These are phyloP conservation scores for Kradibia gibbosae DNA, from an alignment of 1,140 invertebrate species.

Conservation along the genomic window DNA sequence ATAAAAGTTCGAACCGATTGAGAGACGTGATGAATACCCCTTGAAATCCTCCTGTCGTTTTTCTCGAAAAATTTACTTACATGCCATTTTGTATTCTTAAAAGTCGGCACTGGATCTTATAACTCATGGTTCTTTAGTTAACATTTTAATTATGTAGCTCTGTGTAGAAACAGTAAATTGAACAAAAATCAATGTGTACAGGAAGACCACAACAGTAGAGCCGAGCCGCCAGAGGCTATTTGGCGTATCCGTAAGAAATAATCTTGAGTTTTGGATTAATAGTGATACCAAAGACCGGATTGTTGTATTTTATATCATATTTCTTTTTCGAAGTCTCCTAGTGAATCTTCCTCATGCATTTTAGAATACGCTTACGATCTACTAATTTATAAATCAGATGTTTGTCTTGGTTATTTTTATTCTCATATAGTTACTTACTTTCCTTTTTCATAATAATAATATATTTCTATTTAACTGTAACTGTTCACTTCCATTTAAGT, in stretches of 20 bases:
- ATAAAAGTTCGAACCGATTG: not conserved
- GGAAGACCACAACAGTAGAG: not conserved
- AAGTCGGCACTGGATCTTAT: not conserved
- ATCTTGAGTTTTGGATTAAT: conserved; percentile 17
- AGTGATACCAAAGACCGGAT: conserved; percentile 7
- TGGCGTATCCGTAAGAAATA: conserved; percentile 14
- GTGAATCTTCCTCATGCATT: not conserved
- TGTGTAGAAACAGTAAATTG: not conserved
- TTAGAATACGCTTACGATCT: not conserved
- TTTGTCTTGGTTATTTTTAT: not conserved
- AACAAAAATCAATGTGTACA: not conserved
- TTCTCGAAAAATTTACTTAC: not conserved
- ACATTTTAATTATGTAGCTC: not conserved
- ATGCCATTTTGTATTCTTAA: not conserved
- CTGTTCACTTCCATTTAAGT: not conserved
- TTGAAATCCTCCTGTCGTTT: not conserved
- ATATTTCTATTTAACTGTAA: not conserved
- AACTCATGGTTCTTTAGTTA: not conserved
- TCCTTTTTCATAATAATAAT: conserved; percentile 6
- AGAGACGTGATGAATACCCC: not conserved
- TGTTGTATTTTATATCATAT: not conserved
- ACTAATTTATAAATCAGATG: conserved; percentile 13
- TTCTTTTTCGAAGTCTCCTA: not conserved
- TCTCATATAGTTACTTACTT: not conserved
- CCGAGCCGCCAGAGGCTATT: not conserved